These are phyloP conservation scores for Machimus rusticus DNA, from an alignment of 2,888 invertebrate species.

Conservation along the genomic window DNA sequence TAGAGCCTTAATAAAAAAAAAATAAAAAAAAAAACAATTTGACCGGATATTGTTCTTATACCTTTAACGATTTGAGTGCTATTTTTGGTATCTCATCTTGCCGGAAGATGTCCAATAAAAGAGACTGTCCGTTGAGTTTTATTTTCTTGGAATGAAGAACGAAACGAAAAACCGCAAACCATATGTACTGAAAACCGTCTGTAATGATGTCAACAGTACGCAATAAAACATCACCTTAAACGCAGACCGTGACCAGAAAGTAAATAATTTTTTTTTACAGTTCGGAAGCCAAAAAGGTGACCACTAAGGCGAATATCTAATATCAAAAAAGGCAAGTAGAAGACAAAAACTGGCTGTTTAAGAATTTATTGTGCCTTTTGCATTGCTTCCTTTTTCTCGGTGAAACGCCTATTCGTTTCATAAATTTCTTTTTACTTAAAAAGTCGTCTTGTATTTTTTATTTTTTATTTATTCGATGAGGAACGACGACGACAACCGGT, in stretches of 20 bases:
- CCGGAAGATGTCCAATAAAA: not conserved
- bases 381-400: slow-evolving; percentile 24
- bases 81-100: not conserved
- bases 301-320: slow-evolving; percentile 21
- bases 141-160: not conserved
- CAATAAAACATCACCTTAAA: slow-evolving; percentile 18
- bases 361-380: slow-evolving; percentile 35
- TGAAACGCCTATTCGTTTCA: slow-evolving; percentile 26
- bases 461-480: not conserved
- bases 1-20: not conserved
- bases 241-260: slow-evolving; percentile 22
- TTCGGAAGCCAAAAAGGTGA: slow-evolving; percentile 28
- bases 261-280: not conserved
- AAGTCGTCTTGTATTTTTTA: not conserved
- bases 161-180: slow-evolving; percentile 2
- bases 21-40: not conserved
- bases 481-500: slow-evolving; percentile 41
- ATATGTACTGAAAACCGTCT: slow-evolving; percentile 2
- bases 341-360: slow-evolving; percentile 9
- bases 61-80: not conserved
- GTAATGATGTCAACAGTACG: slow-evolving; percentile 31
- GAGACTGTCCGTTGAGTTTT: not conserved
- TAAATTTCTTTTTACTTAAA: slow-evolving; percentile 31
- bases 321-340: slow-evolving; percentile 24
- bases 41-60: not conserved